Evolutionary conservation across 2,797 vertebrate genomes (phyloP), one percentile per base, ranked within the genome.

Genomic region (Siniperca obscura): DNA sequence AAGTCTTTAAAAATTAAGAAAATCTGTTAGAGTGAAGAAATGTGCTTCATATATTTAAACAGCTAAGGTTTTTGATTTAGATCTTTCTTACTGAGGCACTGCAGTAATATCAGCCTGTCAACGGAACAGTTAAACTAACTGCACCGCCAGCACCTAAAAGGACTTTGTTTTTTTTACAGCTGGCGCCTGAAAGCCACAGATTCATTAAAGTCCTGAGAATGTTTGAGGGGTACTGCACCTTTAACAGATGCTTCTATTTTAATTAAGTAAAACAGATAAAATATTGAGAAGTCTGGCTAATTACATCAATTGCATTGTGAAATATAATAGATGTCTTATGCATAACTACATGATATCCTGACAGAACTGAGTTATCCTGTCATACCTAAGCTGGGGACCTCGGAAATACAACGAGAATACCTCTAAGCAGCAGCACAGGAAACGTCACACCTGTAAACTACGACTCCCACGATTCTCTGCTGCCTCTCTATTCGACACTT

Each of bases 391-490:
- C 5, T 38, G 21, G 22, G 16, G 4, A 16, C 13, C n/a, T 21
- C 3, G 21, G 17, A 55, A 56, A 70, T 42, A 46, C 55, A 17
- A 21, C n/a, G 3, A 27, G 5, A 46, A 30, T 4, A 27, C 13
- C 0, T 36, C 1, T 2, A 3, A 25, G 14, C 22, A 14, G 50
- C 59, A 25, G 6, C 46, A 0, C 38, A 44, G 2, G 38, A 56
- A 25, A 30, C 11, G 8, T 34, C 8, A 11, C 34, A 19, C 16
- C 17, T 38, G n/a, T 17, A 7, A 73, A 92, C 87, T 89, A 82
- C 90, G 53, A 82, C 25, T 90, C 91, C 91, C 90, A 89, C 0
- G 73, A 87, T 79, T 0, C 84, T 1, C 8, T 34, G 25, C 21
- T 44, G 52, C 14, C 6, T 21, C 30, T 16, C 12, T 11, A 6